These are phyloP conservation scores for Perizoma flavofasciatum DNA, from an alignment of 2,888 invertebrate species.

Conservation along the genomic window DNA sequence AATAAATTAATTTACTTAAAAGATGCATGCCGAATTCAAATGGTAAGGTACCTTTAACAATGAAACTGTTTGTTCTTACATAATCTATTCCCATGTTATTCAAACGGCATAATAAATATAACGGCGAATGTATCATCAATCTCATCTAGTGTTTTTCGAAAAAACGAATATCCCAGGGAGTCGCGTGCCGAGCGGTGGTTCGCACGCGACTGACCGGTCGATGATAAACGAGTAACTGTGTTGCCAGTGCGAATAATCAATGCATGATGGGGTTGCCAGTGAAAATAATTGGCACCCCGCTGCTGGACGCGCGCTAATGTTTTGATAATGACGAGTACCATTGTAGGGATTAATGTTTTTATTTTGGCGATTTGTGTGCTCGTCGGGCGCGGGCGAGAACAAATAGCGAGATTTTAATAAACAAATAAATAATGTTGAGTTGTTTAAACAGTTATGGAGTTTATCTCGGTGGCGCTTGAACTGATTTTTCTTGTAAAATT, in stretches of 20 bases:
- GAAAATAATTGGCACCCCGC: constrained; percentile 81
- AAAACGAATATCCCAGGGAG: constrained; percentile 44
- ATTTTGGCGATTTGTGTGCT: constrained; percentile 70
- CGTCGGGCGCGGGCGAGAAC: constrained; percentile 41
- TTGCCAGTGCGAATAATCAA: constrained; percentile 67
- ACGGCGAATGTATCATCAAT: constrained; percentile 40
- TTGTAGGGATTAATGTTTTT: constrained; percentile 71
- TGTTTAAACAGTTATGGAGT: constrained; percentile 21
- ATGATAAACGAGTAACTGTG: constrained; percentile 70
- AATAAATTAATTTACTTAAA: too few species aligned
- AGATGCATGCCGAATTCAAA: too few species aligned
- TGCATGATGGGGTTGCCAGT: constrained; percentile 74
- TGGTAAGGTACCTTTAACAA: constrained; percentile 6
- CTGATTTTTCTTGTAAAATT: constrained; percentile 2
- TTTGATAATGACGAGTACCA: constrained; percentile 78
- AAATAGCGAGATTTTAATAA: constrained; percentile 52
- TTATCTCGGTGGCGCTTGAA: constrained; percentile 8
- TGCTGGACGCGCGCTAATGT: constrained; percentile 73
- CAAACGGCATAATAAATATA: constrained; percentile 38
- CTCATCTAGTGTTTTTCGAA: constrained; percentile 47
- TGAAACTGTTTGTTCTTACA: constrained; percentile 15
- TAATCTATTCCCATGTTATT: constrained; percentile 19
- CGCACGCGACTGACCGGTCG: constrained; percentile 61
- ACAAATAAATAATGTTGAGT: constrained; percentile 49
- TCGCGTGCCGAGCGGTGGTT: constrained; percentile 46